A percentile compares a stretch with the other conserved stretches of the same genome.
These are phyloP conservation scores for Oscheius onirici DNA, from an alignment of 2,888 invertebrate species.

Conservation along the genomic window DNA sequence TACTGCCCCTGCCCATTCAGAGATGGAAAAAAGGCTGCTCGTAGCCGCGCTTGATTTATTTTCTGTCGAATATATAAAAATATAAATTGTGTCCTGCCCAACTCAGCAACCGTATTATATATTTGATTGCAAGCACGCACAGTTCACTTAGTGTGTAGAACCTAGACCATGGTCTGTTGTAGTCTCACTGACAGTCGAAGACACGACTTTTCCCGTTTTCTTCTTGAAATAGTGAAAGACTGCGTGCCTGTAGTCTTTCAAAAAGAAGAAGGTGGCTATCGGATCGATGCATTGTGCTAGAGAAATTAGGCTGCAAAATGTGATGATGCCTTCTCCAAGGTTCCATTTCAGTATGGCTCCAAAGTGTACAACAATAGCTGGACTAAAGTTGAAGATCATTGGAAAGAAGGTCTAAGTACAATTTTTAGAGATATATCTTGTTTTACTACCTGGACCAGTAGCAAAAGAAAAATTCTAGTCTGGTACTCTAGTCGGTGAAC, in stretches of 20 bases:
- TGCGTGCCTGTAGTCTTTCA: background rate
- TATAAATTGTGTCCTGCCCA: too few species aligned
- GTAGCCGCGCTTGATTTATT: background rate
- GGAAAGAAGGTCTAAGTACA: background rate
- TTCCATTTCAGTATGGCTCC: background rate
- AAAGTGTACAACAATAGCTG: background rate
- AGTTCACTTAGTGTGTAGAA: too few species aligned
- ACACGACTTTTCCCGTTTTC: background rate
- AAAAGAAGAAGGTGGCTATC: background rate
- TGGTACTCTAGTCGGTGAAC: background rate
- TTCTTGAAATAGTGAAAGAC: background rate
- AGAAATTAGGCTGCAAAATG: background rate
- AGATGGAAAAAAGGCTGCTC: slow-evolving; percentile 16
- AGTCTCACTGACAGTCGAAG: background rate
- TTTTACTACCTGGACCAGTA: background rate
- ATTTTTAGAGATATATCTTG: background rate
- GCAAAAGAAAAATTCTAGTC: background rate
- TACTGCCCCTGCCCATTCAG: slow-evolving; percentile 55
- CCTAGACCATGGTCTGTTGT: too few species aligned
- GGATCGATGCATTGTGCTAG: background rate
- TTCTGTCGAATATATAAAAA: too few species aligned
- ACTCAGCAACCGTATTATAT: too few species aligned
- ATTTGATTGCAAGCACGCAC: too few species aligned
- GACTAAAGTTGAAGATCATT: background rate
- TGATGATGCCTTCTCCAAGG: background rate